Evolutionary conservation across 2,888 invertebrate genomes (phyloP).

Genomic region (Anarsia innoxiella): DNA sequence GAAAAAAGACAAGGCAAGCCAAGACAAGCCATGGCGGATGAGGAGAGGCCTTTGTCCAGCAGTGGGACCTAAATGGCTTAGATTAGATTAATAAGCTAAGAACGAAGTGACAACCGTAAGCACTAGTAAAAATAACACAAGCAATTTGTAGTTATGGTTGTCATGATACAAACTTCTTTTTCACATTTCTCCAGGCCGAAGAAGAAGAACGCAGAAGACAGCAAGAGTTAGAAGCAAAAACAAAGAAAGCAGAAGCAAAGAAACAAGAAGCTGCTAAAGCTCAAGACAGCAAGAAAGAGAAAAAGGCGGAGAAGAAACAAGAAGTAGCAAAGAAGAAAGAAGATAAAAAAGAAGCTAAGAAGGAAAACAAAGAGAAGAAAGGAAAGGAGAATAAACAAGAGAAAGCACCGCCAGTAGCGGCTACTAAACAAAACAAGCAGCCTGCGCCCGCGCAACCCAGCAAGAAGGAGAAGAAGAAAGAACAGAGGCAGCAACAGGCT

Average conservation of each 20-base stretch:
- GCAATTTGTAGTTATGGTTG: too few species aligned
- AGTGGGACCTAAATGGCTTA: too few species aligned
- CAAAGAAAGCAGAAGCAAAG: slow-evolving; percentile 30
- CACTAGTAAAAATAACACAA: too few species aligned
- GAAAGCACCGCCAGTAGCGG: slow-evolving; percentile 27
- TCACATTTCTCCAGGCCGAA: slow-evolving; percentile 35
- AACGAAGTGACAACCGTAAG: too few species aligned
- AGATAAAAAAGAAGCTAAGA: slow-evolving; percentile 31
- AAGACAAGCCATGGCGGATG: too few species aligned
- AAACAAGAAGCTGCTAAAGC: slow-evolving; percentile 24
- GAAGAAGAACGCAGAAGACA: slow-evolving; percentile 41
- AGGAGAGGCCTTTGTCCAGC: too few species aligned
- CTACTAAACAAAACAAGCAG: slow-evolving; percentile 19
- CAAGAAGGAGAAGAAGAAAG: slow-evolving; percentile 34
- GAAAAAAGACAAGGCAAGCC: too few species aligned
- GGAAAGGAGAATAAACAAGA: slow-evolving; percentile 47
- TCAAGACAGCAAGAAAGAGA: slow-evolving; percentile 33
- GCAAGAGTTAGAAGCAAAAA: slow-evolving; percentile 27
- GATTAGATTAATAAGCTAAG: too few species aligned
- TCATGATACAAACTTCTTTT: too few species aligned
- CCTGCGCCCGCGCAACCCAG: slow-evolving; percentile 19
- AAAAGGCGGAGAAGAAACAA: slow-evolving; percentile 31
- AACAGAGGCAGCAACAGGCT: too few species aligned
- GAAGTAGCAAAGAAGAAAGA: slow-evolving; percentile 32
- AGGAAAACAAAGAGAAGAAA: slow-evolving; percentile 33